These are phyloP conservation scores for Plutella xylostella DNA, from an alignment of 2,888 invertebrate species.

Conservation along the genomic window DNA sequence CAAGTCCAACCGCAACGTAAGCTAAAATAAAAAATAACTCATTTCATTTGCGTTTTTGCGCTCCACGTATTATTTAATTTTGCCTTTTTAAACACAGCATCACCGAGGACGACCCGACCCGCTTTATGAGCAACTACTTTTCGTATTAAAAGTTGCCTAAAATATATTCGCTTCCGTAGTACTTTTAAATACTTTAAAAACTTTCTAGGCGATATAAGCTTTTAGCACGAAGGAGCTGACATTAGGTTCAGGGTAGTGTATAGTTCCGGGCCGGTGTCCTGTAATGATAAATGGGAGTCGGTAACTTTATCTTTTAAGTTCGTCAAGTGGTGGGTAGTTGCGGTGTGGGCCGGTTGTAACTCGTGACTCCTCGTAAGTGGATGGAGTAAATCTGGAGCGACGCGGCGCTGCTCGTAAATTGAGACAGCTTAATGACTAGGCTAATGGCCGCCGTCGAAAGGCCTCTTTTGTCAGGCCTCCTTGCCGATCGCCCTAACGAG, in stretches of 20 bases:
- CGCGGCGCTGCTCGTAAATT: conserved; percentile 28
- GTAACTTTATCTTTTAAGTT: too few relatives aligned
- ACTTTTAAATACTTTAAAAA: too few relatives aligned
- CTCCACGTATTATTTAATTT: conserved; percentile 6
- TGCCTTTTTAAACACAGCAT: too few relatives aligned
- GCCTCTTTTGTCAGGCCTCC: conserved; percentile 30
- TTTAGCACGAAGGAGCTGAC: too few relatives aligned
- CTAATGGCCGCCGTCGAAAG: conserved; percentile 31
- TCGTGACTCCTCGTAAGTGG: conserved; percentile 7
- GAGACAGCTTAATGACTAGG: conserved; percentile 36
- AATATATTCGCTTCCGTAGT: too few relatives aligned
- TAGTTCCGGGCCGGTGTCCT: too few relatives aligned
- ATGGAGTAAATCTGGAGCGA: conserved; percentile 22
- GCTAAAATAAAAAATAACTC: not conserved
- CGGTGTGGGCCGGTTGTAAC: conserved; percentile 10
- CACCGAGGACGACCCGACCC: too few relatives aligned
- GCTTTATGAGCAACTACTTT: too few relatives aligned
- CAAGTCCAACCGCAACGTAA: conserved; percentile 16
- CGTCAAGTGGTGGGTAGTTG: conserved; percentile 14
- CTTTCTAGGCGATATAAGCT: too few relatives aligned
- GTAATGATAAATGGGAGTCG: too few relatives aligned
- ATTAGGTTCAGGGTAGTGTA: too few relatives aligned
- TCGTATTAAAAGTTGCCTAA: too few relatives aligned
- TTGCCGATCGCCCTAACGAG: conserved; percentile 23
- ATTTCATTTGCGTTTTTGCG: conserved; percentile 6